A percentile compares a stretch with the other conserved stretches of the same genome.
These are phyloP conservation scores for Mus spicilegus DNA, from an alignment of 2,113 vertebrate species.

Conservation along the genomic window DNA sequence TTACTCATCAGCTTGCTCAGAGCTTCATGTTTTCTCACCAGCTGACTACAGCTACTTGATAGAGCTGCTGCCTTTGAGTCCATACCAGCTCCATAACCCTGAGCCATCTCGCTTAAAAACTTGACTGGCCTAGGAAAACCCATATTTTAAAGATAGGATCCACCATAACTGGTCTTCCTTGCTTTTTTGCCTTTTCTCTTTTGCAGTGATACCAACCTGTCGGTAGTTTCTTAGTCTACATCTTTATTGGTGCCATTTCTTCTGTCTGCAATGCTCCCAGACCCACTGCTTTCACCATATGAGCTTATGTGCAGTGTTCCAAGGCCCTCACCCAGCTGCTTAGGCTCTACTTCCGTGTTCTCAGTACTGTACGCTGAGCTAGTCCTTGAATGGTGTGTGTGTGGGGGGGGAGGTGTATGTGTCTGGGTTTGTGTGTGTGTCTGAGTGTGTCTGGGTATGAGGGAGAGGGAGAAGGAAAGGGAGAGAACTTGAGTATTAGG, in stretches of 20 bases:
- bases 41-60: not conserved
- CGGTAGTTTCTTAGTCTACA: not conserved
- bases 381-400: not conserved
- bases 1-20: not conserved
- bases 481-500: too few species aligned
- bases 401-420: not conserved
- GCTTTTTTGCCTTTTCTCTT: not conserved
- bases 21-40: not conserved
- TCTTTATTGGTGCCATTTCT: not conserved
- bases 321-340: not conserved
- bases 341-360: not conserved
- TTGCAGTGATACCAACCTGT: not conserved
- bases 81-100: not conserved
- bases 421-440: not conserved
- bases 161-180: not conserved
- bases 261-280: not conserved
- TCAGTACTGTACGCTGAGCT: not conserved
- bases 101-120: not conserved
- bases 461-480: too few species aligned
- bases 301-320: not conserved
- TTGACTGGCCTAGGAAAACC: not conserved
- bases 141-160: not conserved
- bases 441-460: too few species aligned
- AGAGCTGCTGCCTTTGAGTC: not conserved
- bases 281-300: not conserved